Conservation (phyloP, 2,888 invertebrate genomes). For the Cheilosia grossa region DNA sequence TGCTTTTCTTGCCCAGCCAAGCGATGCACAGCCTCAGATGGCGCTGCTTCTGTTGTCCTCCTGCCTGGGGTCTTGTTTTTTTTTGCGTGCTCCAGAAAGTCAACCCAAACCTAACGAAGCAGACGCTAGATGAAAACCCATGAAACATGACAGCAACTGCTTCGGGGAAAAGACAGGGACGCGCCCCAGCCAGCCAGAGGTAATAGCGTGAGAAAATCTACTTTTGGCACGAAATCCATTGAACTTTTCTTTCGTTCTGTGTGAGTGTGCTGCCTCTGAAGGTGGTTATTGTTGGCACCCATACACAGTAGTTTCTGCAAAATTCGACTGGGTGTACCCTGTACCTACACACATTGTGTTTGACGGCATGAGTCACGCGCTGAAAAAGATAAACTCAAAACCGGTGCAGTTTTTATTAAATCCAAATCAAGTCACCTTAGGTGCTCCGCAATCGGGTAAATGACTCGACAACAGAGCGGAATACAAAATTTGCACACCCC, state of each 20-base stretch:
- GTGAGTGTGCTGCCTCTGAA: neutral
- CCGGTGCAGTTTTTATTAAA: constrained; percentile 54
- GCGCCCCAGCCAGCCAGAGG: constrained; percentile 36
- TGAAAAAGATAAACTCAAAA: constrained; percentile 15
- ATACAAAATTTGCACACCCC: constrained; percentile 14
- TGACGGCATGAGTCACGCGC: constrained; percentile 40
- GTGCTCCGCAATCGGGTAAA: constrained; percentile 9
- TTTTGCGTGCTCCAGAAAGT: constrained; percentile 59
- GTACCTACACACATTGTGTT: constrained; percentile 28
- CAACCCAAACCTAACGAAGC: constrained; percentile 59
- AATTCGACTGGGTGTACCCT: constrained; percentile 19
- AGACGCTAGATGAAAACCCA: constrained; percentile 6
- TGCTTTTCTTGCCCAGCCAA: constrained; percentile 70
- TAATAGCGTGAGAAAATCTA: constrained; percentile 73
- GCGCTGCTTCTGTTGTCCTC: constrained; percentile 16
- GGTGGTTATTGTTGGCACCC: constrained; percentile 29
- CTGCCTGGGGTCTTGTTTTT: constrained; percentile 1
- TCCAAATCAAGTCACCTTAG: constrained; percentile 38
- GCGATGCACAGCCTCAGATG: constrained; percentile 35
- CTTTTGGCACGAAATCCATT: constrained; percentile 73
- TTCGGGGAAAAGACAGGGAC: constrained; percentile 10
- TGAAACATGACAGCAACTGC: constrained; percentile 24
- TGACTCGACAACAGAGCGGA: constrained; percentile 23
- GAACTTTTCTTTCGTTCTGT: constrained; percentile 54
- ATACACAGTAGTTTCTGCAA: neutral